Conservation (phyloP, 2,888 invertebrate species). For the Polia nebulosa region DNA sequence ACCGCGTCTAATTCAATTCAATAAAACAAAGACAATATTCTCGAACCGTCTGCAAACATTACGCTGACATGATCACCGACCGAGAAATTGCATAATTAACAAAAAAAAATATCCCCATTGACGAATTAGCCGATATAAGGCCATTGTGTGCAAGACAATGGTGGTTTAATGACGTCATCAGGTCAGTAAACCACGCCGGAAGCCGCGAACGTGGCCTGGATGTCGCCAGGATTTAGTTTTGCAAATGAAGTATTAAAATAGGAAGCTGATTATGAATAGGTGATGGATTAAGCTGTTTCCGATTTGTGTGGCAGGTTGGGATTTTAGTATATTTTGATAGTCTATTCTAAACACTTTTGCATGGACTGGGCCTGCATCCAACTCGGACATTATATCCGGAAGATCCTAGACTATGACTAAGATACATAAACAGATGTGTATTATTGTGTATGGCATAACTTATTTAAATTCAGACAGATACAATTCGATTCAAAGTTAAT, state of each 20-base stretch:
- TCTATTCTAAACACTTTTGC: not conserved
- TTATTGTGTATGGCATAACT: not conserved
- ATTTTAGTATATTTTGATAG: conserved; percentile 1
- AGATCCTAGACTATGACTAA: not conserved
- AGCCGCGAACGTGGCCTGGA: conserved; percentile 64
- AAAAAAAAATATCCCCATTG: conserved; percentile 75
- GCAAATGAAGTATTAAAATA: conserved; percentile 46
- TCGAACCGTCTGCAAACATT: conserved; percentile 38
- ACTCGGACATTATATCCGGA: conserved; percentile 31
- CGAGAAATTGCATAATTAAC: conserved; percentile 67
- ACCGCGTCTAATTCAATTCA: not conserved
- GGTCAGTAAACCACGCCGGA: conserved; percentile 69
- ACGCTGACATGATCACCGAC: conserved; percentile 52
- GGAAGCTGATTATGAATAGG: conserved; percentile 44
- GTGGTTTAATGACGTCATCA: conserved; percentile 61
- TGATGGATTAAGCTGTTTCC: conserved; percentile 13
- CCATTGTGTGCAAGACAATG: conserved; percentile 86
- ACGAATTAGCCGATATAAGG: conserved; percentile 75
- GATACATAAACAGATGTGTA: too few species aligned
- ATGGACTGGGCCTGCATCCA: conserved; percentile 12
- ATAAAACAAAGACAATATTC: conserved; percentile 8
- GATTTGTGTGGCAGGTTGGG: not conserved
- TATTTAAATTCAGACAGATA: not conserved
- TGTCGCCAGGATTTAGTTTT: conserved; percentile 54
- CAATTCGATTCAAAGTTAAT: too few species aligned